Conservation (phyloP, 2,888 invertebrate genomes). For the Ormyrus thymus region DNA sequence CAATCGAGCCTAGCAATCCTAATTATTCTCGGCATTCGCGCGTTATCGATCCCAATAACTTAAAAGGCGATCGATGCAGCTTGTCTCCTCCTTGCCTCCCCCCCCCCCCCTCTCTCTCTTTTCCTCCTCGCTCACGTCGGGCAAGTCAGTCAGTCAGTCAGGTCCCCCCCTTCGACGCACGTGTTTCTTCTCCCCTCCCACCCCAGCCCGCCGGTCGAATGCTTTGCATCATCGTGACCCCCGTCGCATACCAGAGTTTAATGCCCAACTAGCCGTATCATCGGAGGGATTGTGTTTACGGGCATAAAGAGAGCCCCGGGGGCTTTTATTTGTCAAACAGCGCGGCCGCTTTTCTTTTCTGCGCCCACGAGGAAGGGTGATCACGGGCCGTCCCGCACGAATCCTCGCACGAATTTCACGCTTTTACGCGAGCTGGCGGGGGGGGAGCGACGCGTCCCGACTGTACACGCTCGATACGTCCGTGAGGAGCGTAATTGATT, state of each 20-base stretch:
- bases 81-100: slow-evolving; percentile 64
- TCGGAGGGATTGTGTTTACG: slow-evolving; percentile 64
- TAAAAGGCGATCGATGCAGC: slow-evolving; percentile 45
- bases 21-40: slow-evolving; percentile 24
- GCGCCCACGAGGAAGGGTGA: background rate
- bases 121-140: slow-evolving; percentile 17
- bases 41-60: slow-evolving; percentile 8
- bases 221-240: background rate
- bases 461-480: slow-evolving; percentile 2
- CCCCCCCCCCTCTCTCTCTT: slow-evolving; percentile 15
- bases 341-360: slow-evolving; percentile 45
- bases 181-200: slow-evolving; percentile 24
- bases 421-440: slow-evolving; percentile 20
- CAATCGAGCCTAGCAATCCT: background rate
- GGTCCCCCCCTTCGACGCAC: slow-evolving; percentile 11
- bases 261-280: slow-evolving; percentile 74
- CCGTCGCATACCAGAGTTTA: slow-evolving; percentile 69
- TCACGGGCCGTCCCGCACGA: slow-evolving; percentile 1
- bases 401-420: slow-evolving; percentile 45
- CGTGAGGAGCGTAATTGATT: slow-evolving; percentile 42
- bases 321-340: slow-evolving; percentile 73
- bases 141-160: background rate
- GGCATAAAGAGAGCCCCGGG: slow-evolving; percentile 58
- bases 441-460: background rate
- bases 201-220: background rate